Evolutionary conservation across 2,888 invertebrate species (phyloP), one percentile per base, ranked within the genome.

Genomic region (Agrochola circellaris): DNA sequence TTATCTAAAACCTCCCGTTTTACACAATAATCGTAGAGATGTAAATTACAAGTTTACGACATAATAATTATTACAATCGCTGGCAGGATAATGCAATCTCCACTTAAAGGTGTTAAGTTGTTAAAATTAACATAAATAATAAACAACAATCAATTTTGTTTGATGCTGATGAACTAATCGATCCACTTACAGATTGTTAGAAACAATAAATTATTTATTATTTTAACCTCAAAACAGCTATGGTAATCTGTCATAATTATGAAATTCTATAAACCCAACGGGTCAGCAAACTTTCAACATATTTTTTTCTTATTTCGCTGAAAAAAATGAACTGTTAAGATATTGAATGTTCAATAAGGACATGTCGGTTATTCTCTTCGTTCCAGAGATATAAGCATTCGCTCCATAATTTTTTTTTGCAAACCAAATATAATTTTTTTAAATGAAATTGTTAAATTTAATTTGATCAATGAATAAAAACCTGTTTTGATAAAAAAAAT

Each of bases 111-210:
- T 73, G 73, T 65, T 42, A 73, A 72, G n/a, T 56, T 45, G 38
- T 77, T 75, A 73, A 80, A 72, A 80, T 77, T 81, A 80, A 51
- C 73, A 80, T 77, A 73, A 80, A 64, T 61, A 60, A 58, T 67
- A 20, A 71, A 64, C 38, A 76, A 77, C 45, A 70, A 80, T 77
- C 15, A 62, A 62, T 38, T 61, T n/a, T 30, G 45, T 20, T 56
- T 62, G 60, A 61, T 42, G 42, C 9, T 81, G 56, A 68, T 82
- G 42, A 38, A 51, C 26, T 68, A 42, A 82, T 69, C 51, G 30
- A 15, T 75, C 7, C 30, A 51, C n/a, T 71, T 48, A 54, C 0
- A 42, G 62, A 60, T 65, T 45, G 56, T 73, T 81, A 34, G 15
- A 17, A 73, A 38, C 65, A 66, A 78, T n/a, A n/a, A n/a, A n/a